Evolutionary conservation across 35 echinoderm and acorn worm species (phyloP), one percentile per base, ranked within the genome.

Genomic region (Chiridota heheva): DNA sequence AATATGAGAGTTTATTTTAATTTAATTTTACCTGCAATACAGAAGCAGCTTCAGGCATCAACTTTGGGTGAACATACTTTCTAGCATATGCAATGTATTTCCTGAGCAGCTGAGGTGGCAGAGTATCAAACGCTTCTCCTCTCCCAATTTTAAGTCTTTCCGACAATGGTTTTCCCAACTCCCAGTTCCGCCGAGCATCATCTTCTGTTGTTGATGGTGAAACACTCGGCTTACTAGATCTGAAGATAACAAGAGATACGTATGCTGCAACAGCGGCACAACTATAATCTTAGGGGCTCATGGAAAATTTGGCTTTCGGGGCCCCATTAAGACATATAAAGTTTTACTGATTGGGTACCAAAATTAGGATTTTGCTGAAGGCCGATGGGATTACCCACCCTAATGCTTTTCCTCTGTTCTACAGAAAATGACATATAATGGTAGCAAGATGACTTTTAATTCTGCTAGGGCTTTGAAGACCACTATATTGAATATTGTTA

Each of bases 41-140:
- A 51, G 43, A 78, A 7, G 95, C 95, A n/a, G 95, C 72, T 22
- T 92, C 95, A 42, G 37, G 39, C 18, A 59, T 85, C 24, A 98
- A 81, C 20, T 89, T 91, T 26, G 95, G 95, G 41, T 98, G 86
- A 13, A 92, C 95, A 71, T 98, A 98, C 41, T 98, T 98, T 68
- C 95, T 85, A 20, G 95, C 95, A 88, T 98, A 98, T 15, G 88
- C 95, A 80, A 98, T 88, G 65, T 92, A 98, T 74, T 98, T 98
- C 26, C 95, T 87, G 16, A 98, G 44, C 40, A 98, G 42, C 49
- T 92, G 89, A 47, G 81, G 80, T 74, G 95, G 95, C 13, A 98
- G 72, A 3, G 89, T 80, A 61, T 98, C 95, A 36, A 88, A 61
- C 32, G 67, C 80, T 57, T 98, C 95, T 16, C 89, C 89, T 40